Base-by-base conservation (phyloP, 2,888 invertebrate genomes). In the Drosophila fulvimacula region DNA sequence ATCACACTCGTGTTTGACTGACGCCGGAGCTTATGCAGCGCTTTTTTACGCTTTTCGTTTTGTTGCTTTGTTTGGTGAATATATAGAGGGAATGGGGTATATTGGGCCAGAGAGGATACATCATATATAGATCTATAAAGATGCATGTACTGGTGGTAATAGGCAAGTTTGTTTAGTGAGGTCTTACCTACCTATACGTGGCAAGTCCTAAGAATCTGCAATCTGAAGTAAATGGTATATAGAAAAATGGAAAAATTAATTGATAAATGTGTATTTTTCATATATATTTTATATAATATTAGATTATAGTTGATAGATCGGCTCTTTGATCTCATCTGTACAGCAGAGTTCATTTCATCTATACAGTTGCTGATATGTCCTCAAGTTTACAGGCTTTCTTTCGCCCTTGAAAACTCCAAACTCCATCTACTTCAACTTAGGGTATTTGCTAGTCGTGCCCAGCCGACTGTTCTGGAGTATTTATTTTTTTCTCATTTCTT, bases 21-120 rank as follows among this genome's bases (percentile, higher is more conserved):
- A 44, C 61, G 68, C 65, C 77, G 61, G 41, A 80, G 76, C 70
- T 79, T 70, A 59, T 79, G 76, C 71, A 80, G 75, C 83, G 72
- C 64, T 73, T 76, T 64, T 64, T 60, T 69, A 58, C 56, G 38
- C 66, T 57, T 46, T 17, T 41, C 27, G 30, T 48, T 48, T 57
- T 71, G 52, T 46, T 70, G 55, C 64, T 24, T 41, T 63, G 44
- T 17, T n/a, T 24, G 36, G 17, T 52, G 9, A 17, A 11, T n/a
- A 32, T 3, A 21, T 21, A 5, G 0, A 1, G 9, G 6, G 5
- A 48, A 7, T 34, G 5, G 52, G 19, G 39, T 36, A 48, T 59
- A 27, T 34, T 32, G 10, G 30, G 6, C 27, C 13, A 41, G 13
- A 3, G 3, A 15, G 9, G 24, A 9, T 44, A 9, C 2, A 9